Conservation (phyloP, 2,888 invertebrate genomes). For the Drosophila mulleri region DNA sequence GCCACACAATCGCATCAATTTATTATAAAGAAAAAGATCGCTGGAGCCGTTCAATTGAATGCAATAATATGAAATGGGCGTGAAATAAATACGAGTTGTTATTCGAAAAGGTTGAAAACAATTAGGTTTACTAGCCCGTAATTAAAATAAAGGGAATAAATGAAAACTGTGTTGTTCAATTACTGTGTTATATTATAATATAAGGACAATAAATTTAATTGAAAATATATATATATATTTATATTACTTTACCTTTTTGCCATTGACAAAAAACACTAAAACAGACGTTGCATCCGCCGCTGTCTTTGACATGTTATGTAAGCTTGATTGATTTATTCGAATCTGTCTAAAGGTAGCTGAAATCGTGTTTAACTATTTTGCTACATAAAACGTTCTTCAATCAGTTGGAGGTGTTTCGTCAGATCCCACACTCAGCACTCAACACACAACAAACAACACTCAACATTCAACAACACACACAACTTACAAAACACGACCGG, state of each 20-base stretch:
- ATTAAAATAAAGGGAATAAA: not conserved
- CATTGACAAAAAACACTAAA: constrained; percentile 82
- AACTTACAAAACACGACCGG: constrained; percentile 53
- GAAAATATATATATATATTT: not conserved
- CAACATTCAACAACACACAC: constrained; percentile 10
- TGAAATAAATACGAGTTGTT: not conserved
- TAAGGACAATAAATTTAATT: not conserved
- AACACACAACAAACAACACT: constrained; percentile 10
- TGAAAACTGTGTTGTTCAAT: not conserved
- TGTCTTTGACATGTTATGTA: constrained; percentile 31
- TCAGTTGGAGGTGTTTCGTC: not conserved
- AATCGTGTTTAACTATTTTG: constrained; percentile 5
- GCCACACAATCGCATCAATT: constrained; percentile 20
- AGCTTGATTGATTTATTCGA: not conserved
- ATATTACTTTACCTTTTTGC: constrained; percentile 77
- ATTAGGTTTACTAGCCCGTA: not conserved
- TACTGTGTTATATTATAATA: too few relatives aligned
- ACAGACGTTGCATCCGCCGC: constrained; percentile 36
- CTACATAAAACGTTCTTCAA: not conserved
- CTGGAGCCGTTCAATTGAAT: constrained; percentile 19
- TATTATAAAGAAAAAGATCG: not conserved
- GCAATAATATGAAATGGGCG: constrained; percentile 1
- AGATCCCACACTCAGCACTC: not conserved
- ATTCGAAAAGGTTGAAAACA: not conserved
- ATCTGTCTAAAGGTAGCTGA: not conserved